These are phyloP conservation scores for Engystomops pustulosus DNA, from an alignment of 2,113 vertebrate species.

Conservation along the genomic window DNA sequence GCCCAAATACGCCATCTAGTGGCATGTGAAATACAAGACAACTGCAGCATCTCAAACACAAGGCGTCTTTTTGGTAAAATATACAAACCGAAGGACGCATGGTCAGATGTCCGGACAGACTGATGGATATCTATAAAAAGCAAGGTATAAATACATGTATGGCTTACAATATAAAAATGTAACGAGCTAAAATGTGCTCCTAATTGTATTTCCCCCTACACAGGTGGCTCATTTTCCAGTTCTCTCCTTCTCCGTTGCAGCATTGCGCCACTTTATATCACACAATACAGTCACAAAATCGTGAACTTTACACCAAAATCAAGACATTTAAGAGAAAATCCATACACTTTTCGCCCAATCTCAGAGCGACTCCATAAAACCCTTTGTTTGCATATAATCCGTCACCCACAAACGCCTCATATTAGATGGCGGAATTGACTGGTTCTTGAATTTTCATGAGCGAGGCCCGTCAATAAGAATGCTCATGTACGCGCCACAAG, in stretches of 20 bases:
- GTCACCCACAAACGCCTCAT: constrained; percentile 42
- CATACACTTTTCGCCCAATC: background rate
- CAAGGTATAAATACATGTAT: background rate
- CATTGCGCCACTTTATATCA: background rate
- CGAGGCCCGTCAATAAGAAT: constrained; percentile 64
- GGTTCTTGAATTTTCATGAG: constrained; percentile 63
- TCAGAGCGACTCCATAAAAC: background rate
- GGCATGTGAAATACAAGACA: background rate
- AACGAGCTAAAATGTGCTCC: background rate
- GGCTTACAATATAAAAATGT: too few species aligned
- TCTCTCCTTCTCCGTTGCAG: background rate
- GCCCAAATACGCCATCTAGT: constrained; percentile 52
- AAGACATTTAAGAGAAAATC: background rate
- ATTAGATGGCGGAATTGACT: constrained; percentile 55
- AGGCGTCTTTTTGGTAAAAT: background rate
- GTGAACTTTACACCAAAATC: background rate
- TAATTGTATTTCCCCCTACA: background rate
- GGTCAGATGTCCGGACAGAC: too few species aligned
- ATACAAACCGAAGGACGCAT: too few species aligned
- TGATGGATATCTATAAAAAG: too few species aligned
- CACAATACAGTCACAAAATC: constrained; percentile 18
- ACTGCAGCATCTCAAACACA: background rate
- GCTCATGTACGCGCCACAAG: constrained; percentile 51
- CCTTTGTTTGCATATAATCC: background rate
- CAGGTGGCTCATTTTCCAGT: background rate